Conservation (phyloP, 2,888 invertebrate genomes). For the Timema podura region DNA sequence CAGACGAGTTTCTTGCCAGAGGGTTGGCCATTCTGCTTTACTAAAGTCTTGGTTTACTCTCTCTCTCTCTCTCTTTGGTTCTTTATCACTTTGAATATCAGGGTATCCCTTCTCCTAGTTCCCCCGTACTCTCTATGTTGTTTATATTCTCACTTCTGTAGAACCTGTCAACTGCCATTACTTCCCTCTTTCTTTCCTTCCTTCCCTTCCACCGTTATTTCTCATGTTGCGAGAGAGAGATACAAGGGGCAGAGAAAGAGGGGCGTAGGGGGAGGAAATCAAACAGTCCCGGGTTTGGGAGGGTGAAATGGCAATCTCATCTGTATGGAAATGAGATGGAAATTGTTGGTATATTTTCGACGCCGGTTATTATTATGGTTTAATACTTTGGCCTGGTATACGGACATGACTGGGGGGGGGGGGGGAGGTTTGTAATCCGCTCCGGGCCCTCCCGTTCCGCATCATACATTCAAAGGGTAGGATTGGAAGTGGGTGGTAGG, state of each 20-base stretch:
- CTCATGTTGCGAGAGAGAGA: not conserved
- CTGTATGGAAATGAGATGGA: slow-evolving; percentile 32
- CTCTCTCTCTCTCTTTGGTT: too few relatives aligned
- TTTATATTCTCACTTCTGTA: too few relatives aligned
- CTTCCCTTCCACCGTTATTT: slow-evolving; percentile 16
- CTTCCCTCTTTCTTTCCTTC: slow-evolving; percentile 16
- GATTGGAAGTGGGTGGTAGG: slow-evolving; percentile 16
- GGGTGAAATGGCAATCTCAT: slow-evolving; percentile 29
- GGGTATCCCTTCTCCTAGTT: too few relatives aligned
- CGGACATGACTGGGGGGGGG: slow-evolving; percentile 13
- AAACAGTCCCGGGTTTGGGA: not conserved
- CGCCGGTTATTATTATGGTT: slow-evolving; percentile 29
- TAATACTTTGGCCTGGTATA: slow-evolving; percentile 19
- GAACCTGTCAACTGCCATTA: not conserved
- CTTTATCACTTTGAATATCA: too few relatives aligned
- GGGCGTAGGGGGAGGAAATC: slow-evolving; percentile 5
- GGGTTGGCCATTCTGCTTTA: too few relatives aligned
- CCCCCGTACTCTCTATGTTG: too few relatives aligned
- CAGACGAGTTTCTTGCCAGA: too few relatives aligned
- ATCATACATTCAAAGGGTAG: slow-evolving; percentile 7
- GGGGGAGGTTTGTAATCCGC: slow-evolving; percentile 3
- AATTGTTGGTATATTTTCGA: slow-evolving; percentile 30
- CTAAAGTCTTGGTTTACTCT: too few relatives aligned
- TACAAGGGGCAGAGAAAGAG: not conserved
- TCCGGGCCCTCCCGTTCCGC: not conserved